A percentile compares a stretch with the other conserved stretches of the same genome.
Evolutionary conservation across 64 coral and sea anemone genomes (phyloP).

Genomic region (Montipora efflorescens): DNA sequence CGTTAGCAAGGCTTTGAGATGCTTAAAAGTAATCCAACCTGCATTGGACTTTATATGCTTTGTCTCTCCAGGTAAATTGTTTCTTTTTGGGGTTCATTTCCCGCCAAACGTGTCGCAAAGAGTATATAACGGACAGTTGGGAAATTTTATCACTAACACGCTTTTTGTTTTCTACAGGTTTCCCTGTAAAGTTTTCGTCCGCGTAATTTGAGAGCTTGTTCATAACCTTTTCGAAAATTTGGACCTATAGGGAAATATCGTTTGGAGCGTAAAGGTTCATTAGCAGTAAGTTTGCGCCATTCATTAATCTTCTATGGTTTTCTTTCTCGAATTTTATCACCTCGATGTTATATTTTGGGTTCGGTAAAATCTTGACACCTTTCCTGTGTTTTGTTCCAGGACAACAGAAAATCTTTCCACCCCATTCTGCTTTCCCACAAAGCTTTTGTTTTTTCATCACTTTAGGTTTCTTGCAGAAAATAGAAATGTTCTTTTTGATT

Average conservation of each 20-base stretch:
- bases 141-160: not conserved
- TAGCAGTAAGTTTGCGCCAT: not conserved
- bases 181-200: not conserved
- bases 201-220: not conserved
- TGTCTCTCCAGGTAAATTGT: too few species aligned
- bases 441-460: constrained; percentile 16
- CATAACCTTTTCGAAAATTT: not conserved
- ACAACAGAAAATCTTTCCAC: not conserved
- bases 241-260: too few species aligned
- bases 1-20: too few species aligned
- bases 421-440: not conserved
- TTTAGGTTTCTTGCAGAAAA: constrained; percentile 6
- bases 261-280: not conserved
- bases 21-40: too few species aligned
- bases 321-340: too few species aligned
- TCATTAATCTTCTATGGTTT: not conserved
- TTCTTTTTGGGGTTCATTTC: too few species aligned
- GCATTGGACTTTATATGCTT: too few species aligned
- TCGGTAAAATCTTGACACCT: not conserved
- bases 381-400: not conserved
- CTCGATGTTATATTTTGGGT: too few species aligned
- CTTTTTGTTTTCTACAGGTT: not conserved
- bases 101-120: too few species aligned
- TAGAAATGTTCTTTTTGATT: not conserved
- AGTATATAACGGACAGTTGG: not conserved